A percentile compares a stretch with the other conserved stretches of the same genome.
Conservation (phyloP, 2,888 invertebrate species). For the Heliconius sara region DNA sequence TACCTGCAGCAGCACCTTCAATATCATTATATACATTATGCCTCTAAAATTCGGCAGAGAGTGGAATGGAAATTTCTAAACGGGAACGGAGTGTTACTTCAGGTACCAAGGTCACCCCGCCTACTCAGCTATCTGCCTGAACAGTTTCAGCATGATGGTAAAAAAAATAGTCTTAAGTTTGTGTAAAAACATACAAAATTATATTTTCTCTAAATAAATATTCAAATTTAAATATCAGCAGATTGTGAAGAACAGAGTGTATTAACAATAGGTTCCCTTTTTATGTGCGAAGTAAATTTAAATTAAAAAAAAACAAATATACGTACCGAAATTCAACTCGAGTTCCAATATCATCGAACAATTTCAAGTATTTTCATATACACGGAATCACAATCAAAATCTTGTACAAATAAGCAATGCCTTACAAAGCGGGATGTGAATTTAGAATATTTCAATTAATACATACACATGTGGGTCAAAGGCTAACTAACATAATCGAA, state of each 20-base stretch:
- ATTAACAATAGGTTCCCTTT: background rate
- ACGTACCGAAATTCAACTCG: background rate
- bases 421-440: background rate
- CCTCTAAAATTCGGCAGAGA: too few relatives aligned
- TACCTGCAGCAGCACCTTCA: too few relatives aligned
- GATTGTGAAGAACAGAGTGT: background rate
- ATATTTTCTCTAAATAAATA: too few relatives aligned
- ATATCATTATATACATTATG: too few relatives aligned
- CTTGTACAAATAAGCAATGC: conserved; percentile 11
- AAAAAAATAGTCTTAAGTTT: too few relatives aligned
- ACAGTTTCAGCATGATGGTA: too few relatives aligned
- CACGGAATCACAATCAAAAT: background rate
- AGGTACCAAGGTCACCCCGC: too few relatives aligned
- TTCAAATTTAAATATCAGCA: background rate
- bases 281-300: too few relatives aligned
- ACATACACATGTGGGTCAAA: conserved; percentile 2
- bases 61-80: too few relatives aligned
- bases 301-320: background rate
- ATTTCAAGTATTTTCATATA: conserved; percentile 15
- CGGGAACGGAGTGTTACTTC: too few relatives aligned
- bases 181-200: too few relatives aligned
- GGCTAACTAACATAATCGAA: background rate
- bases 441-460: conserved; percentile 23
- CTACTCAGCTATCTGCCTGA: too few relatives aligned
- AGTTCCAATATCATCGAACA: background rate